phyloP scores from a whole-genome alignment of 2,888 invertebrate genomes.

The Drosophila formosana region DNA sequence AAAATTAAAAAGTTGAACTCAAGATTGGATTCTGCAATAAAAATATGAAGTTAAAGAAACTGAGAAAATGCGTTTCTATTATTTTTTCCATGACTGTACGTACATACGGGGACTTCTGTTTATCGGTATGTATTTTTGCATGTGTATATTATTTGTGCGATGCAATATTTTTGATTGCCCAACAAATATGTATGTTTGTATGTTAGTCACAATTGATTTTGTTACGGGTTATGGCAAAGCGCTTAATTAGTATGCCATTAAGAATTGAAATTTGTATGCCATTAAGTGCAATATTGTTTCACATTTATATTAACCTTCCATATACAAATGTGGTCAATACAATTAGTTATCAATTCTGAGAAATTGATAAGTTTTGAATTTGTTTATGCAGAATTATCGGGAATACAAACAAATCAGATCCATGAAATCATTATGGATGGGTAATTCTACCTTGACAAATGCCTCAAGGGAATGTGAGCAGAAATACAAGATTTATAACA shows the following conservation, averaged over 20 bases:
- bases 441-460: slow-evolving; percentile 12
- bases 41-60: no score
- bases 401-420: slow-evolving; percentile 2
- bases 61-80: no score
- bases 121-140: neutral
- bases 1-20: no score
- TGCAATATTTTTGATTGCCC: neutral
- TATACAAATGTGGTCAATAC: neutral
- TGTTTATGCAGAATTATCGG: neutral
- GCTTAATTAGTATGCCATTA: slow-evolving; percentile 46
- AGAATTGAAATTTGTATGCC: slow-evolving; percentile 34
- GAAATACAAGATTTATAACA: slow-evolving; percentile 3
- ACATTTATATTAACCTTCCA: slow-evolving; percentile 18
- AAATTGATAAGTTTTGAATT: neutral
- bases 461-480: slow-evolving; percentile 20
- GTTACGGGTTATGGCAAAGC: slow-evolving; percentile 27
- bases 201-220: slow-evolving; percentile 42
- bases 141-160: neutral
- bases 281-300: slow-evolving; percentile 42
- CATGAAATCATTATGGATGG: neutral
- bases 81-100: no score
- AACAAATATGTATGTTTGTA: slow-evolving; percentile 2
- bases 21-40: no score
- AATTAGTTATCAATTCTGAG: slow-evolving; percentile 1
- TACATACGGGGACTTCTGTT: neutral